Evolutionary conservation across 92 coral and sea anemone species (phyloP), one percentile per base, ranked within the genome.

Genomic region (Micromussa lordhowensis): DNA sequence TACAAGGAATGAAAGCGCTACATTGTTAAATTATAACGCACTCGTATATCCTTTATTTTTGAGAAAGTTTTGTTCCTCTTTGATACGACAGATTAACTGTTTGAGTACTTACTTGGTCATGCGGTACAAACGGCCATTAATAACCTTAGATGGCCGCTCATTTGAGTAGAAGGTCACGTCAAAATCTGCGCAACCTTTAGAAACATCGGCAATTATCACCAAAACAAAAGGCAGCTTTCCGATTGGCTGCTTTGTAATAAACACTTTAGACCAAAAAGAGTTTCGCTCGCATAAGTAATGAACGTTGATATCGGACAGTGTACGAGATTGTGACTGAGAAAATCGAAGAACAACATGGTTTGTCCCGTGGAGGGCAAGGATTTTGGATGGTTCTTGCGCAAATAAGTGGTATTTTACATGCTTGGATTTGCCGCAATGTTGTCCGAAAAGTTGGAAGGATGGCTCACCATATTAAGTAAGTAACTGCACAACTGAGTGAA

Each of bases 401-500:
- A 84, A 35, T 75, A 55, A 84, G 64, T 54, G n/a, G 77, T 53
- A 19, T 84, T 58, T 84, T 84, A 22, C 59, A 28, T 2, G 10
- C 70, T 22, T 55, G 36, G 88, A 51, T 75, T 86, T 68, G 30
- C 24, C 19, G 53, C 88, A 80, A 93, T 93, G 95, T 79, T 90
- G 38, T 83, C 91, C 19, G 93, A 90, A 66, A 88, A 82, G 24
- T 79, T 87, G 24, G 93, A 93, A 22, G 95, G 95, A 87, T 93
- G 95, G 95, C 64, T 93, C 57, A 55, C 82, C 19, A 80, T 90
- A 30, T 92, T 93, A 48, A 82, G 95, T 93, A 85, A 90, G 93
- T 49, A 18, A 54, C 88, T 74, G 55, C 21, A 72, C 64, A 21
- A 11, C 51, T 28, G 73, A 75, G 74, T 34, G 18, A 55, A 48